Evolutionary conservation across 37 sponge, comb jelly and placozoan species (phyloP).

Genomic region (Geodia barretti): DNA sequence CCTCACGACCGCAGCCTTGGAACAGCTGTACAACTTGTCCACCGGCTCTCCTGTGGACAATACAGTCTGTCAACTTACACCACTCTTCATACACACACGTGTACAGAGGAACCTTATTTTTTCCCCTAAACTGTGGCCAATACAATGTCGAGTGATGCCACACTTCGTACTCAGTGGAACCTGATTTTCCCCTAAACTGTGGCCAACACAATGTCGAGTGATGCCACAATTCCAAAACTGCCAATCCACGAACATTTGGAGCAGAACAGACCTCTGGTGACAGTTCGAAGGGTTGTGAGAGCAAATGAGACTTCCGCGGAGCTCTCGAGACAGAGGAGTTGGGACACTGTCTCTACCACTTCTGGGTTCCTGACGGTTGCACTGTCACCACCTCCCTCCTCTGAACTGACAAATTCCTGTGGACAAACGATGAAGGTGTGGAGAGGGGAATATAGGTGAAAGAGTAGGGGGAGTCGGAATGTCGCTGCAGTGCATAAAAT

Average conservation of each 20-base stretch:
- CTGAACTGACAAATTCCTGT: conserved; percentile 53
- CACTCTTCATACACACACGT: not conserved
- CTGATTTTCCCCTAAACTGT: too few relatives aligned
- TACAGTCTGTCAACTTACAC: not conserved
- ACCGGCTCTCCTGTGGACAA: conserved; percentile 70
- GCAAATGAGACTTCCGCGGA: conserved; percentile 53
- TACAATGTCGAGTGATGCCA: too few relatives aligned
- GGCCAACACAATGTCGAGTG: too few relatives aligned
- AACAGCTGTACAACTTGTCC: conserved; percentile 59
- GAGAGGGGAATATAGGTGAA: not conserved
- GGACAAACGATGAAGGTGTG: not conserved
- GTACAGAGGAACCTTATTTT: too few relatives aligned
- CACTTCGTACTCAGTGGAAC: too few relatives aligned
- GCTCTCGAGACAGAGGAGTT: conserved; percentile 36
- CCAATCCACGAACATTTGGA: too few relatives aligned
- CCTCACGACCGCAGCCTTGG: conserved; percentile 70
- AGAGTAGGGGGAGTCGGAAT: not conserved
- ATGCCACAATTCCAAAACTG: too few relatives aligned
- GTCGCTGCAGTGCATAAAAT: not conserved
- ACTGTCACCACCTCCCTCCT: conserved; percentile 40
- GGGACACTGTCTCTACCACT: conserved; percentile 18
- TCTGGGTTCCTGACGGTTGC: conserved; percentile 30
- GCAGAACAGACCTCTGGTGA: conserved; percentile 76
- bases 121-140: too few relatives aligned
- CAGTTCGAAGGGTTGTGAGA: conserved; percentile 65